A percentile compares a stretch with the other conserved stretches of the same genome.
Evolutionary conservation across 2,888 invertebrate genomes (phyloP).

Genomic region (Aplocera efformata): DNA sequence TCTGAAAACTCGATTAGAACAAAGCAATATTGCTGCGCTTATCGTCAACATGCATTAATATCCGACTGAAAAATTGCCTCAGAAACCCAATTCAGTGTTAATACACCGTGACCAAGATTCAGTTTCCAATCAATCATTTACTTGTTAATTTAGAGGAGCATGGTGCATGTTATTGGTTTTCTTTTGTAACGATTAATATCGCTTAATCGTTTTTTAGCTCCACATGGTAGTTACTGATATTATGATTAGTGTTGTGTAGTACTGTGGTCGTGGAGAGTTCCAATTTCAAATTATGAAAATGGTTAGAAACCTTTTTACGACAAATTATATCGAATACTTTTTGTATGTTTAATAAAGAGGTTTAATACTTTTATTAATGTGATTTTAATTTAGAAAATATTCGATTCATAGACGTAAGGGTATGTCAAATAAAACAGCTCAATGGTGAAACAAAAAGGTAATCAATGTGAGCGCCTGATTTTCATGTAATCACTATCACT

Average conservation of each 20-base stretch:
- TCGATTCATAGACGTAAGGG: too few relatives aligned
- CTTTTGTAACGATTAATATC: conserved; percentile 52
- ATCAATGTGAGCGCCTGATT: too few relatives aligned
- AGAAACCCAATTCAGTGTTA: conserved; percentile 78
- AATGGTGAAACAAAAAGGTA: too few relatives aligned
- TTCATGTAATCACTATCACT: too few relatives aligned
- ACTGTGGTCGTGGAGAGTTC: conserved; percentile 28
- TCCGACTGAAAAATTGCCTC: conserved; percentile 62
- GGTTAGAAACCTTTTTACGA: background rate
- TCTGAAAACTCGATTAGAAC: conserved; percentile 38
- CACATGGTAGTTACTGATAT: conserved; percentile 32
- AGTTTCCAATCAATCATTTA: conserved; percentile 76
- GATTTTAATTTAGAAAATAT: too few relatives aligned
- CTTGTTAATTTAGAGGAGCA: conserved; percentile 77
- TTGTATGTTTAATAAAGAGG: too few relatives aligned
- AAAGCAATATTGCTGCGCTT: conserved; percentile 56
- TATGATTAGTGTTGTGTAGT: conserved; percentile 21
- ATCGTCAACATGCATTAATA: conserved; percentile 56
- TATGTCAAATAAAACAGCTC: too few relatives aligned
- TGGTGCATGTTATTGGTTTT: conserved; percentile 75
- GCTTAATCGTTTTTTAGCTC: conserved; percentile 42
- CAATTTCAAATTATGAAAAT: conserved; percentile 26
- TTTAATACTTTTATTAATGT: too few relatives aligned
- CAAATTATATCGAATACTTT: background rate
- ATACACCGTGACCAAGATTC: conserved; percentile 70